phyloP scores from a whole-genome alignment of 2,888 invertebrate genomes.

The Scaptomyza cyrtandrae region DNA sequence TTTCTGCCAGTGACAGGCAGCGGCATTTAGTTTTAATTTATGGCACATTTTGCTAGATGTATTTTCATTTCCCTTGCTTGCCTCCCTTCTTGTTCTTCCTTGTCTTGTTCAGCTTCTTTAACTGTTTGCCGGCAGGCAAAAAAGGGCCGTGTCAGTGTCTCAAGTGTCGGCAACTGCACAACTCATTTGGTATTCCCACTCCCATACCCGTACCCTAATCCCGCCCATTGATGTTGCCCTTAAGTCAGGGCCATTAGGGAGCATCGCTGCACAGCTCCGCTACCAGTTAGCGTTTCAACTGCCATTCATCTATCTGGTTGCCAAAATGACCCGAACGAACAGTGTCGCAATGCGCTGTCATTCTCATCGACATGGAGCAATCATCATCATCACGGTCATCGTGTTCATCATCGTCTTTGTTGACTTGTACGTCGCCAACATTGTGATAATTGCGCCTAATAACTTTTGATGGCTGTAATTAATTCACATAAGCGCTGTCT shows the following conservation, averaged over 20 bases:
- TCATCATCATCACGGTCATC: slow-evolving; percentile 8
- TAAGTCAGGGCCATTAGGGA: slow-evolving; percentile 39
- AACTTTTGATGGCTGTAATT: slow-evolving; percentile 80
- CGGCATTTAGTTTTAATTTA: slow-evolving; percentile 81
- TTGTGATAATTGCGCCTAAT: slow-evolving; percentile 79
- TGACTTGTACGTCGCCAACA: slow-evolving; percentile 58
- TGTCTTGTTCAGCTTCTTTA: slow-evolving; percentile 8
- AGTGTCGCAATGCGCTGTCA: slow-evolving; percentile 32
- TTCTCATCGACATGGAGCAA: slow-evolving; percentile 21
- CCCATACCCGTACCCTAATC: not conserved
- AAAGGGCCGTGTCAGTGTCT: slow-evolving; percentile 57
- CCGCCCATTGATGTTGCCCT: slow-evolving; percentile 36
- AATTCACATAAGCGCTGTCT: slow-evolving; percentile 71
- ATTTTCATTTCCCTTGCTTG: slow-evolving; percentile 26
- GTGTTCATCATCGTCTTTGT: slow-evolving; percentile 9
- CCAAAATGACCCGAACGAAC: slow-evolving; percentile 6
- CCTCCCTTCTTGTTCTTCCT: not conserved
- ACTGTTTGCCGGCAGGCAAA: slow-evolving; percentile 32
- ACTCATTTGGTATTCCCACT: slow-evolving; percentile 46
- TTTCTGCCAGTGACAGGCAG: slow-evolving; percentile 71
- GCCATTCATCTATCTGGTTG: slow-evolving; percentile 22
- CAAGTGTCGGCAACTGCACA: slow-evolving; percentile 56
- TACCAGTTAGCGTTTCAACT: slow-evolving; percentile 9
- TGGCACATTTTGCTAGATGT: slow-evolving; percentile 68
- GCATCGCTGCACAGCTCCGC: not conserved